Conservation (phyloP, 1,140 invertebrate species). For the Aphaenogaster ashmeadi region DNA sequence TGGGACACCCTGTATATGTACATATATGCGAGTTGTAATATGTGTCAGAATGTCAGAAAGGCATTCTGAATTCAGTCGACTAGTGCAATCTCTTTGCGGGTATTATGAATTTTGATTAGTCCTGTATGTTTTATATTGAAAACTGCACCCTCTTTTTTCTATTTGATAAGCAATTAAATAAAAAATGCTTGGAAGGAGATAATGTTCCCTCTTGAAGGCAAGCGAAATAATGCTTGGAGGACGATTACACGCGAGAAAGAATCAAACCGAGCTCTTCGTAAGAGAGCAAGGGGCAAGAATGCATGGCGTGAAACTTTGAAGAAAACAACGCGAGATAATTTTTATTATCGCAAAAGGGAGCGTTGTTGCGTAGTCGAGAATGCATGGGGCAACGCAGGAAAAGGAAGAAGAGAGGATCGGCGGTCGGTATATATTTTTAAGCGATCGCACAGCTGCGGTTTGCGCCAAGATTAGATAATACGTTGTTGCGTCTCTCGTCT, state of each 20-base stretch:
- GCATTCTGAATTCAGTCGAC: constrained; percentile 13
- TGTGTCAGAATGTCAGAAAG: background rate
- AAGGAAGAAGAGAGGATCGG: constrained; percentile 47
- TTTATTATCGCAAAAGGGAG: constrained; percentile 23
- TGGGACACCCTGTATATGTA: background rate
- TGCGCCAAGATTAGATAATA: constrained; percentile 75
- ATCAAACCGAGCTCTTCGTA: background rate
- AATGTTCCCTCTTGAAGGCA: background rate
- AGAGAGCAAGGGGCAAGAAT: background rate
- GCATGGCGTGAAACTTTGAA: background rate
- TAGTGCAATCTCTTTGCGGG: background rate
- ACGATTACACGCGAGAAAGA: background rate
- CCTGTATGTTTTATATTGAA: background rate
- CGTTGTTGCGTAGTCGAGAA: background rate
- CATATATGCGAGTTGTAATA: background rate
- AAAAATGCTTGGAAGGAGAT: background rate
- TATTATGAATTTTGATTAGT: constrained; percentile 7
- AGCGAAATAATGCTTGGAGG: background rate
- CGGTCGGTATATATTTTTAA: constrained; percentile 73
- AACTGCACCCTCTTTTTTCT: background rate
- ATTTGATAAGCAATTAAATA: background rate
- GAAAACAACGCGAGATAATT: constrained; percentile 25
- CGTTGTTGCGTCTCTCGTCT: constrained; percentile 37
- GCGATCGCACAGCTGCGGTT: constrained; percentile 68
- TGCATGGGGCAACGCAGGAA: background rate